Evolutionary conservation across 1,140 invertebrate genomes (phyloP).

Genomic region (Trichogramma pretiosum): DNA sequence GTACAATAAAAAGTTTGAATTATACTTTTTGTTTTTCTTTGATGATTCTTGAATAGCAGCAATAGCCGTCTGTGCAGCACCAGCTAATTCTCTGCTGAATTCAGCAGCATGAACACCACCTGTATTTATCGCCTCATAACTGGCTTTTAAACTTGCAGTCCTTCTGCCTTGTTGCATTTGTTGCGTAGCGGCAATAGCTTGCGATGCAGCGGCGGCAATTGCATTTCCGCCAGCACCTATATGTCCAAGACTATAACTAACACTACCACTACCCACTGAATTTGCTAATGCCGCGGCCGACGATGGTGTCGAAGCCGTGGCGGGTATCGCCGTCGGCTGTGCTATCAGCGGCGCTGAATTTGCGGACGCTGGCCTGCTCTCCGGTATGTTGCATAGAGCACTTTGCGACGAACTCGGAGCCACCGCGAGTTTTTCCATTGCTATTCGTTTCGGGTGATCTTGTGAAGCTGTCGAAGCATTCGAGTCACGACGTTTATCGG

Average conservation of each 20-base stretch:
- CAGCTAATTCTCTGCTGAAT: slow-evolving; percentile 61
- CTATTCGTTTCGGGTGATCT: slow-evolving; percentile 39
- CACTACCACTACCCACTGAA: slow-evolving; percentile 43
- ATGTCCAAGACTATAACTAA: slow-evolving; percentile 58
- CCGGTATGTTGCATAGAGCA: not conserved
- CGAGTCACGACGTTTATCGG: slow-evolving; percentile 42
- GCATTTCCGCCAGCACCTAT: slow-evolving; percentile 75
- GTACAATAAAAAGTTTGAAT: too few relatives aligned
- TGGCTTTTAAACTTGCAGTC: slow-evolving; percentile 90
- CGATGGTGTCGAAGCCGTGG: slow-evolving; percentile 28
- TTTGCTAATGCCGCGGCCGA: slow-evolving; percentile 36
- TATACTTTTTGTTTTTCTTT: slow-evolving; percentile 60
- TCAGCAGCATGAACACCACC: slow-evolving; percentile 48
- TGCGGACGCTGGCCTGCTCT: slow-evolving; percentile 32
- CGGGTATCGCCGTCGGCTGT: slow-evolving; percentile 27
- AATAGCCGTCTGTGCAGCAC: slow-evolving; percentile 69
- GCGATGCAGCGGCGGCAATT: slow-evolving; percentile 88
- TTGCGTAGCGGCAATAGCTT: slow-evolving; percentile 92
- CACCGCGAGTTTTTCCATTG: slow-evolving; percentile 38
- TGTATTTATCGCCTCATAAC: slow-evolving; percentile 76
- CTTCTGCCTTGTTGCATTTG: slow-evolving; percentile 92
- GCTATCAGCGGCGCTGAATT: slow-evolving; percentile 40
- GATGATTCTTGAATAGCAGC: slow-evolving; percentile 61
- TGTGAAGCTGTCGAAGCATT: slow-evolving; percentile 40
- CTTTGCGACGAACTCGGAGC: slow-evolving; percentile 25